phyloP scores from a whole-genome alignment of 1,140 invertebrate genomes.

The Goniozus legneri region DNA sequence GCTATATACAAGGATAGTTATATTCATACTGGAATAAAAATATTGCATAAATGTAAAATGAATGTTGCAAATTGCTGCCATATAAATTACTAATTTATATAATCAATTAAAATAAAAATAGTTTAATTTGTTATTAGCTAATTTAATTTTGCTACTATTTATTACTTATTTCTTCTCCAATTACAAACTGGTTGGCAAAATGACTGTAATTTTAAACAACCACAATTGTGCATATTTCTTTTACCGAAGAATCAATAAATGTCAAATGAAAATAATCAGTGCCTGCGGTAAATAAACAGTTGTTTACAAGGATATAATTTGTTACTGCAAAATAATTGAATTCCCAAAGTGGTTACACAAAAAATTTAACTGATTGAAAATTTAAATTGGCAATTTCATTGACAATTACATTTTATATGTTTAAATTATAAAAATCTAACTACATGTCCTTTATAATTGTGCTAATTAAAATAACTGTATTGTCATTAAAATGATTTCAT shows the following conservation, averaged over 20 bases:
- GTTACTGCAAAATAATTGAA: too few species aligned
- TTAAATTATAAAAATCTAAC: too few species aligned
- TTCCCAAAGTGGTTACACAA: too few species aligned
- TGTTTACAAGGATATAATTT: too few species aligned
- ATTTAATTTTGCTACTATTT: neutral
- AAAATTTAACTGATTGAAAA: too few species aligned
- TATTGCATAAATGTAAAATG: neutral
- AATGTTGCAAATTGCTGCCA: neutral
- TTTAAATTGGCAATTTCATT: too few species aligned
- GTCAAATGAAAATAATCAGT: constrained; percentile 1
- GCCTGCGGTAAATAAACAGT: constrained; percentile 8
- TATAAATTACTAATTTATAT: neutral
- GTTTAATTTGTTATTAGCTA: neutral
- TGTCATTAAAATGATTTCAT: too few species aligned
- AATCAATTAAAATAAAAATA: neutral
- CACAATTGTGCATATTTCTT: neutral
- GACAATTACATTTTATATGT: too few species aligned
- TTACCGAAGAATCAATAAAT: neutral
- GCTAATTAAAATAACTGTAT: too few species aligned
- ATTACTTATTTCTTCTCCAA: neutral
- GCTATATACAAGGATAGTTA: neutral
- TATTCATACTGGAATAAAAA: neutral
- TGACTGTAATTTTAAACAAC: constrained; percentile 12
- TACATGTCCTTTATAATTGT: too few species aligned
- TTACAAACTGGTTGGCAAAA: constrained; percentile 16